Evolutionary conservation across 2,888 invertebrate species (phyloP).

Genomic region (Tiliacea citrago): DNA sequence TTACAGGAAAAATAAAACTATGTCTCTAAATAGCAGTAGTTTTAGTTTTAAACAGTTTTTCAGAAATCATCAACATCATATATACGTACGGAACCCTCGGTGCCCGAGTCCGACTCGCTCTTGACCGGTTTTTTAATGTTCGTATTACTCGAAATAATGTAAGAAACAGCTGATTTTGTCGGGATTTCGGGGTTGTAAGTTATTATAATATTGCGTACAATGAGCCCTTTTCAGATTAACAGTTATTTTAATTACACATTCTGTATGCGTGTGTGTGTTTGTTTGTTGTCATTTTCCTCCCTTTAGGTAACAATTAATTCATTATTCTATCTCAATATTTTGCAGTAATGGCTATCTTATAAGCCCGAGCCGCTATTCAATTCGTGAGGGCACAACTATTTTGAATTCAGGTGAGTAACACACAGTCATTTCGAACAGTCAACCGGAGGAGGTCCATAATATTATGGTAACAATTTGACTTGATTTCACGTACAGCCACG

Average conservation of each 20-base stretch:
- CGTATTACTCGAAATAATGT: not conserved
- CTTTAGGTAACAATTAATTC: not conserved
- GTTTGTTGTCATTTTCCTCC: not conserved
- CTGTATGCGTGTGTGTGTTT: not conserved
- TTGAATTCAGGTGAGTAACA: constrained; percentile 67
- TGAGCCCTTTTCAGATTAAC: not conserved
- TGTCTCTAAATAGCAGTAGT: too few species aligned
- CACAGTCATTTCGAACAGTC: not conserved
- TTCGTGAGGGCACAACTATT: constrained; percentile 72
- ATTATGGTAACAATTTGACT: not conserved
- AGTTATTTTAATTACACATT: not conserved
- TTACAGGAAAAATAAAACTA: too few species aligned
- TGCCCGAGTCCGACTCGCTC: too few species aligned
- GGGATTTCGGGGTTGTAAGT: too few species aligned
- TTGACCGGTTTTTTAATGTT: not conserved
- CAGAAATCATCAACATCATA: too few species aligned
- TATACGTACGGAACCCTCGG: too few species aligned
- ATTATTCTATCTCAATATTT: constrained; percentile 1
- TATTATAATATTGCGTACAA: not conserved
- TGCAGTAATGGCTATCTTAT: constrained; percentile 65
- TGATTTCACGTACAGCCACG: not conserved
- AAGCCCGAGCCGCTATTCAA: constrained; percentile 60
- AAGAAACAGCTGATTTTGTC: not conserved
- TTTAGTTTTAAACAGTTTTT: too few species aligned
- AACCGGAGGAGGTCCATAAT: not conserved